phyloP scores from a whole-genome alignment of 1,140 invertebrate genomes.

The Rhopalosiphum maidis region DNA sequence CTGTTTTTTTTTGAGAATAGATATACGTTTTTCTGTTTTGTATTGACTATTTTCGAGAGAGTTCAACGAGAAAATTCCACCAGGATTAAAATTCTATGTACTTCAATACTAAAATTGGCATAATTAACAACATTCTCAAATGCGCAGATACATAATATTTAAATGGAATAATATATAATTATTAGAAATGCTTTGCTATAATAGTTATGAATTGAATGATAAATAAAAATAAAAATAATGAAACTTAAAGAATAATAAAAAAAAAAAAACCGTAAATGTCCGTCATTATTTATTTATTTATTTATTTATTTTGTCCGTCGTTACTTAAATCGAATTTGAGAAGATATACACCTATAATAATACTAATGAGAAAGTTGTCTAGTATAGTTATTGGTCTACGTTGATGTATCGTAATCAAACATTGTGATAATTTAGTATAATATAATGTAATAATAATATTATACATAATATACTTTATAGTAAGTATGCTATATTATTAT shows the following conservation, averaged over 20 bases:
- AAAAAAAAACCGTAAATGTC: neutral
- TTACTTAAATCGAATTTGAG: conserved; percentile 18
- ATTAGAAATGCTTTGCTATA: neutral
- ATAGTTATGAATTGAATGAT: neutral
- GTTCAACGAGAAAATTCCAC: neutral
- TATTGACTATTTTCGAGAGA: neutral
- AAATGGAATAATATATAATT: neutral
- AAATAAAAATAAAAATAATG: neutral
- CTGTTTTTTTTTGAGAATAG: neutral
- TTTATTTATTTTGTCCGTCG: no score
- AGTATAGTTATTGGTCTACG: neutral
- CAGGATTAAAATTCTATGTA: neutral
- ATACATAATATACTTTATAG: neutral
- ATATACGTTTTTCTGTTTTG: neutral
- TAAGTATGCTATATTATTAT: neutral
- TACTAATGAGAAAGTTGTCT: neutral
- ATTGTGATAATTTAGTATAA: neutral
- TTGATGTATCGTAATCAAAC: neutral
- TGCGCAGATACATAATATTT: neutral
- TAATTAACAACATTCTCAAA: neutral
- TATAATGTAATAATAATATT: neutral
- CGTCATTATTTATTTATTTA: no score
- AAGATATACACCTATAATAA: neutral
- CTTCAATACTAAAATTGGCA: neutral
- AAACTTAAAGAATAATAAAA: neutral